Evolutionary conservation across 2,113 vertebrate genomes (phyloP).

Genomic region (Ia io): DNA sequence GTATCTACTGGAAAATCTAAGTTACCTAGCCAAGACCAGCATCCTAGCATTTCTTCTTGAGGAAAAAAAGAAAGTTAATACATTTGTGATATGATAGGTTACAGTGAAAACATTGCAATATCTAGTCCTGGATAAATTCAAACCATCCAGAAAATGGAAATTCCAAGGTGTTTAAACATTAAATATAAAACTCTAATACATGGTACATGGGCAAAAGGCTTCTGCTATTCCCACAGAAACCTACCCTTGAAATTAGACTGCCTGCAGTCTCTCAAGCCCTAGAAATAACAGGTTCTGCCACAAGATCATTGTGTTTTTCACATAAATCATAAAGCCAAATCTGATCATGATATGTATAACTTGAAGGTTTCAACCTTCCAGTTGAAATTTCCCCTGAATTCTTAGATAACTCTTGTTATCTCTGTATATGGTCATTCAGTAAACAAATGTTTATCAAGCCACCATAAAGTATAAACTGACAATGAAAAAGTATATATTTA

Average conservation of each 20-base stretch:
- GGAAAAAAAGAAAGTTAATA: background rate
- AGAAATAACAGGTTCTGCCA: background rate
- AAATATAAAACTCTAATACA: background rate
- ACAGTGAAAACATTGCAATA: background rate
- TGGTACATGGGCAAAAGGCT: background rate
- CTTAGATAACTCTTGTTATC: background rate
- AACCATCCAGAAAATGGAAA: background rate
- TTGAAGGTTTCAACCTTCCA: background rate
- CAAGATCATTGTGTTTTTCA: background rate
- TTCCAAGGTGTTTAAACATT: background rate
- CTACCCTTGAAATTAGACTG: too few species aligned
- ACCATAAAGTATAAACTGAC: background rate
- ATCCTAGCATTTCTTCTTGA: background rate
- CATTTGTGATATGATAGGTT: background rate
- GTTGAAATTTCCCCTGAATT: constrained; percentile 7
- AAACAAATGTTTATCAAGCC: background rate
- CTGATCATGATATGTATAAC: background rate
- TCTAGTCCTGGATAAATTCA: background rate
- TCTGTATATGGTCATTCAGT: background rate
- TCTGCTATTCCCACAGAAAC: too few species aligned
- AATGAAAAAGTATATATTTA: background rate
- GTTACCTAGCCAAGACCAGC: background rate
- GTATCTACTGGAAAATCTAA: background rate
- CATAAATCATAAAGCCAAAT: constrained; percentile 12
- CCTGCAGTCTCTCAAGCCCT: background rate